Conservation (phyloP, 1,140 invertebrate genomes). For the Drosophila gunungcola region DNA sequence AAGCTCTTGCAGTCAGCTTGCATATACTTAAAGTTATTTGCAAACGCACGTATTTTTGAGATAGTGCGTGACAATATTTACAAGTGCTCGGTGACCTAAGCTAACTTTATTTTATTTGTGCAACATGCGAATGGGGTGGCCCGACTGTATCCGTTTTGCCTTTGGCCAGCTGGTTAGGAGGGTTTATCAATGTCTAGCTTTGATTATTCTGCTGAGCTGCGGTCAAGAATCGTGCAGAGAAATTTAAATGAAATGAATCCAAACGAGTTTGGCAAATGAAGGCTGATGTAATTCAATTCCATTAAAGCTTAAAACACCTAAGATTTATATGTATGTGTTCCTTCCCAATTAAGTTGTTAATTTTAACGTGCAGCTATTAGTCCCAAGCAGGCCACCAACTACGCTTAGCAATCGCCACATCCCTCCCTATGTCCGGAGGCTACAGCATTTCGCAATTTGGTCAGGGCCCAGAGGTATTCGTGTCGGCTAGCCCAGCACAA, state of each 20-base stretch:
- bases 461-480: conserved; percentile 49
- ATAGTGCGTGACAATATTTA: conserved; percentile 64
- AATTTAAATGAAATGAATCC: conserved; percentile 36
- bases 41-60: conserved; percentile 4
- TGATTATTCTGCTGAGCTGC: conserved; percentile 19
- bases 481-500: conserved; percentile 24
- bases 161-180: neutral
- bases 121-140: conserved; percentile 30
- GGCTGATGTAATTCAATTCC: conserved; percentile 1
- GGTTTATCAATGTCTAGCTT: conserved; percentile 20
- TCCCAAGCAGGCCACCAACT: conserved; percentile 52
- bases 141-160: conserved; percentile 7
- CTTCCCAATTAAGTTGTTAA: conserved; percentile 41
- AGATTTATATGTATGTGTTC: conserved; percentile 26
- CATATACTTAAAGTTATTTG: conserved; percentile 7
- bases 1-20: neutral
- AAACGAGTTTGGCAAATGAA: conserved; percentile 7
- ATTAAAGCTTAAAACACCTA: neutral
- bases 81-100: conserved; percentile 56
- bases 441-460: conserved; percentile 58
- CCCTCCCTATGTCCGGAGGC: conserved; percentile 18
- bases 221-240: conserved; percentile 34
- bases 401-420: conserved; percentile 54
- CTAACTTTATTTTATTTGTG: conserved; percentile 68
- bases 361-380: conserved; percentile 39